Evolutionary conservation across 1,140 invertebrate genomes (phyloP), one percentile per base, ranked within the genome.

Genomic region (Drosophila sproati): DNA sequence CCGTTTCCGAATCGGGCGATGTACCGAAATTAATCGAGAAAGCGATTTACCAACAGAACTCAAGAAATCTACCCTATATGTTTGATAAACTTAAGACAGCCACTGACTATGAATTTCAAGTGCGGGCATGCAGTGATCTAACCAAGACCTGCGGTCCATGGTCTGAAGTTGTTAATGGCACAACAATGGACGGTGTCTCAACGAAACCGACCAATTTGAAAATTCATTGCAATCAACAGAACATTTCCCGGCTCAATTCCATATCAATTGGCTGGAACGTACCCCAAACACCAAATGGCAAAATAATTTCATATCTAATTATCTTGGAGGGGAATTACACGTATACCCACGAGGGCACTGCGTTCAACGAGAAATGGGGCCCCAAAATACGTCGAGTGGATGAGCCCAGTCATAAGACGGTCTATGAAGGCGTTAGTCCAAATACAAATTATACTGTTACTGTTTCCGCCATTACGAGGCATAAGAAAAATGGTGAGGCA

Each of bases 391-490:
- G 94, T 78, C 94, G 94, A 50, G 94, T 95, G 8, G 93, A 94
- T 75, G 94, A 94, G 50, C 80, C 82, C 3, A 85, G 81, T 34
- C 89, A 89, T 48, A 90, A 80, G 45, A 83, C 87, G 0, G 59
- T 77, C 0, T 92, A 91, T 28, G 91, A 92, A 32, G 83, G 90
- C n/a, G 87, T 97, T 31, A 95, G 95, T 35, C 94, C 96, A 0
- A 97, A 97, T 91, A 97, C 96, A 3, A 96, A 96, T 92, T 97
- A 96, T 91, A 96, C 96, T 48, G 94, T 96, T 52, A 94, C 93
- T n/a, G 92, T 95, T 29, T 94, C 94, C 35, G 96, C 95, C 7
- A 95, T 96, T 68, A 97, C 96, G 0, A 94, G 95, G 54, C 94
- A 95, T 47, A 94, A 95, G 77, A 95, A 95, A 56, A 94, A 94